Base-by-base conservation (phyloP, 2,113 vertebrate species). In the Megalops atlanticus region DNA sequence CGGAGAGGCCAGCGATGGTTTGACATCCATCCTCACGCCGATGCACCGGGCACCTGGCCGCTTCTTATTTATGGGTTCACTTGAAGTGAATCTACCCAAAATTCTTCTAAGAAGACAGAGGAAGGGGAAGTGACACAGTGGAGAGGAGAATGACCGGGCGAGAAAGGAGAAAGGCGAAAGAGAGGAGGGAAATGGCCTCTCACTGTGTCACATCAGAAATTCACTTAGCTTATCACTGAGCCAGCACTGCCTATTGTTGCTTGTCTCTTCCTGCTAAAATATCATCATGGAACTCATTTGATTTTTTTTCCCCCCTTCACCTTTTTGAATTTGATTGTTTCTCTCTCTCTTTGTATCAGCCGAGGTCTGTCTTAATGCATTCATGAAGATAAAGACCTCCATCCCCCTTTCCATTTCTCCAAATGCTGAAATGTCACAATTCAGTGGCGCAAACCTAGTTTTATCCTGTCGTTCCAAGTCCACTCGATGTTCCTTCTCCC, bases 381-480 rank as follows among this genome's bases (percentile, higher is more conserved):
- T 75, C n/a, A 43, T 75, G 24, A 41, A 45, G 12, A 45, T 45
- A 75, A 75, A 45, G 24, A 41, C 72, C 24, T n/a, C 6, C 1
- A n/a, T n/a, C 21, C 72, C 40, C 11, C 10, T 43, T 45, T 40
- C 73, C 31, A 14, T 45, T 43, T 75, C 73, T 47, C n/a, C 2
- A 1, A 64, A 64, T 27, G 24, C 58, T 64, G 24, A 64, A 64
- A 64, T 64, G 58, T 64, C 49, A 36, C 31, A 33, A 58, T 49
- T 77, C 43, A 58, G 24, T 38, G 35, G 49, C 49, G 35, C 33
- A 38, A 52, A 24, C 76, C 76, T 31, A 54, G 76, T 38, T 35
- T 58, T 21, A 18, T 77, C 54, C 45, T 77, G 35, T 38, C 5
- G 21, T 77, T 77, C 76, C n/a, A n/a, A 64, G 18, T 31, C 58